Conservation (phyloP, 2,888 invertebrate species). For the Furcula furcula region DNA sequence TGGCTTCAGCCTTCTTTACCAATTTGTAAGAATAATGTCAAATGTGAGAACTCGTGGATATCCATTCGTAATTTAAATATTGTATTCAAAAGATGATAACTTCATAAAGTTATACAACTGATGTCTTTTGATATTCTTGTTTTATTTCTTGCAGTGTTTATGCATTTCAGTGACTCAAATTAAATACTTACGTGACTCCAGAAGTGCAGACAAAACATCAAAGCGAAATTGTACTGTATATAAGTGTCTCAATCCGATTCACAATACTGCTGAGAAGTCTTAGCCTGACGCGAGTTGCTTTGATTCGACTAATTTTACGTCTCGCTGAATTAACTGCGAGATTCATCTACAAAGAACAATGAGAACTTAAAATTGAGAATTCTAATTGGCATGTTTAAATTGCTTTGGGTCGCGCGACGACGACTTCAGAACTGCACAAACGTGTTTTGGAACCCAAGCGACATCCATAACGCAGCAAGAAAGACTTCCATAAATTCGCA, state of each 20-base stretch:
- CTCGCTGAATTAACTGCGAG: conserved; percentile 55
- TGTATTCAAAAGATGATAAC: not conserved
- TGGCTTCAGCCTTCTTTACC: conserved; percentile 67
- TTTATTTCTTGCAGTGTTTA: conserved; percentile 20
- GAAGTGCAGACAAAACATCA: conserved; percentile 38
- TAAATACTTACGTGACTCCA: conserved; percentile 47
- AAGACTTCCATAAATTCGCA: conserved; percentile 36
- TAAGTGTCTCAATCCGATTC: conserved; percentile 40
- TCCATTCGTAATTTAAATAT: conserved; percentile 17
- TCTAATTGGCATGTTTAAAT: conserved; percentile 56
- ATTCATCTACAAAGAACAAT: conserved; percentile 58
- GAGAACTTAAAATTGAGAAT: conserved; percentile 55
- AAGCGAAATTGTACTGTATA: conserved; percentile 37
- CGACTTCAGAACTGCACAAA: conserved; percentile 36
- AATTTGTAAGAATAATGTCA: conserved; percentile 59
- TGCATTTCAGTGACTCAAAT: conserved; percentile 23
- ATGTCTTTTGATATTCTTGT: conserved; percentile 6
- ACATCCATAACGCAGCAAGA: conserved; percentile 26
- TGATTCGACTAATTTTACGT: conserved; percentile 64
- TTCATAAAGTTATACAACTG: conserved; percentile 1
- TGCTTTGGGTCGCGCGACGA: conserved; percentile 27
- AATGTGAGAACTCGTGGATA: conserved; percentile 32
- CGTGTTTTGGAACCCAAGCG: conserved; percentile 16
- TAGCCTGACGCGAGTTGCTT: conserved; percentile 58
- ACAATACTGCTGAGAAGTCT: conserved; percentile 38